Evolutionary conservation across 2,797 vertebrate species (phyloP), one percentile per base, ranked within the genome.

Genomic region (Discoglossus pictus): DNA sequence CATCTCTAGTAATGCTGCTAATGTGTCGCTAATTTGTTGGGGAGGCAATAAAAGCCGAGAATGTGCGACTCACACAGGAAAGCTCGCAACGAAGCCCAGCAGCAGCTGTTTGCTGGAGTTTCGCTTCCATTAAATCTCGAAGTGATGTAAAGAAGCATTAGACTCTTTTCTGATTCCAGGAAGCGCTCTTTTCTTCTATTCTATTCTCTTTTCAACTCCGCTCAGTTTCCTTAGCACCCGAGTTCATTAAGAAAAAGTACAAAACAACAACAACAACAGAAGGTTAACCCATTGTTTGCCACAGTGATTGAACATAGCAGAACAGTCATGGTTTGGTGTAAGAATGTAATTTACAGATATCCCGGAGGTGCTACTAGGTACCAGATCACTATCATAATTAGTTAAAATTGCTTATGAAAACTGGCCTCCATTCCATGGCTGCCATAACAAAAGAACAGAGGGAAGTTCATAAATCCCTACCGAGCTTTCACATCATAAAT

Each of bases 111-210:
- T 31, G 42, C 60, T 55, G 67, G 51, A 65, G 40, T 77, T 83
- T 70, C 79, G 66, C 78, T 84, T 82, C 82, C 83, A 82, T 83
- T 86, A 82, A 78, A 76, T 75, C 80, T 83, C 81, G 82, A 84
- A 84, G 82, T 78, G 72, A 78, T 76, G 81, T 73, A 39, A 51
- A 39, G 65, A 78, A 69, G 50, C 64, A 72, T 56, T 62, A 70
- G 56, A 31, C 60, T 18, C 43, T 69, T 77, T 78, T n/a, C n/a
- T n/a, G n/a, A n/a, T n/a, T 73, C 72, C 75, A 51, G 61, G 73
- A 61, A 79, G 62, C 73, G 61, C 53, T 24, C 50, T 68, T 72
- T 73, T 61, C 36, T 74, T 76, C 71, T 51, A n/a, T n/a, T n/a
- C n/a, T 58, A 47, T 48, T 48, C 51, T 35, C 20, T 53, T 47